These are phyloP conservation scores for Iphiclides podalirius DNA, from an alignment of 2,888 invertebrate genomes.

Conservation along the genomic window DNA sequence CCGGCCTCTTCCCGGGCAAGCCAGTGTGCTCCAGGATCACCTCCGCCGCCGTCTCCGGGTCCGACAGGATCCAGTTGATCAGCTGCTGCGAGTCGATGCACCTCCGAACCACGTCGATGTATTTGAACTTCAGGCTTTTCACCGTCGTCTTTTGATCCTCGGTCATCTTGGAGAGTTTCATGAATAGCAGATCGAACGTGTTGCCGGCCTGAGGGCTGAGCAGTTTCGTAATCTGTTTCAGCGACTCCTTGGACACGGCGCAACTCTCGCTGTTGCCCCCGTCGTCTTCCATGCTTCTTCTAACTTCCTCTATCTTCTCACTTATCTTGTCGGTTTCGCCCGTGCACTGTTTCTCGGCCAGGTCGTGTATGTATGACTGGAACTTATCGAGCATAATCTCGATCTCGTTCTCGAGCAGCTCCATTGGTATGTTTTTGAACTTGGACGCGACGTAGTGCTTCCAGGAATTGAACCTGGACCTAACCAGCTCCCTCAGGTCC, in stretches of 20 bases:
- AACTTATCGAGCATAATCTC: slow-evolving; percentile 63
- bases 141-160: slow-evolving; percentile 56
- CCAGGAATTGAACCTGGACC: slow-evolving; percentile 58
- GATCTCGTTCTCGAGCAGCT: slow-evolving; percentile 58
- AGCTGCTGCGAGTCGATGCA: slow-evolving; percentile 61
- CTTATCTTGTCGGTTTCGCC: slow-evolving; percentile 51
- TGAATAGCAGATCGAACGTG: slow-evolving; percentile 60
- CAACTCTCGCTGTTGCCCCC: slow-evolving; percentile 46
- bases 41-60: slow-evolving; percentile 57
- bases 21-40: slow-evolving; percentile 63
- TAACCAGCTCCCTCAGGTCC: slow-evolving; percentile 54
- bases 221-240: slow-evolving; percentile 55
- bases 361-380: slow-evolving; percentile 58
- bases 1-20: slow-evolving; percentile 46
- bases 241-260: slow-evolving; percentile 48
- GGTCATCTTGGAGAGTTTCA: slow-evolving; percentile 57
- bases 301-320: slow-evolving; percentile 55
- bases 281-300: slow-evolving; percentile 38
- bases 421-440: slow-evolving; percentile 58
- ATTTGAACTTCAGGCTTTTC: slow-evolving; percentile 61
- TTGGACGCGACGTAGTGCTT: slow-evolving; percentile 57
- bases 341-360: slow-evolving; percentile 49
- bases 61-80: slow-evolving; percentile 52
- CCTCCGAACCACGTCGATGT: slow-evolving; percentile 56
- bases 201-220: slow-evolving; percentile 54